These are phyloP conservation scores for Orthonevra nobilis DNA, from an alignment of 2,888 invertebrate species.

Conservation along the genomic window DNA sequence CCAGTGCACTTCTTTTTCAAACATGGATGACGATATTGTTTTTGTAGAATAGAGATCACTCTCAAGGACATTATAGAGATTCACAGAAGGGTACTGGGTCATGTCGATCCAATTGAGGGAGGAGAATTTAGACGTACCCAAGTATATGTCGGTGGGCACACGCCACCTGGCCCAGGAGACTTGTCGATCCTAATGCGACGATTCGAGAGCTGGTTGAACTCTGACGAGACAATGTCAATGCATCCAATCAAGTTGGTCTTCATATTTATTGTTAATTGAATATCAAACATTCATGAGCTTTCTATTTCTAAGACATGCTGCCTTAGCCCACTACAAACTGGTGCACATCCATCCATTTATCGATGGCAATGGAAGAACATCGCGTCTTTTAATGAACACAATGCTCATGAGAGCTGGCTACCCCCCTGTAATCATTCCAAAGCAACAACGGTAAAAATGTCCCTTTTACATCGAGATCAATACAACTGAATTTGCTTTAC, in stretches of 20 bases:
- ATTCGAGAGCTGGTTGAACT: slow-evolving; percentile 96
- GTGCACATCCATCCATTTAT: slow-evolving; percentile 98
- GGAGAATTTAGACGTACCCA: slow-evolving; percentile 93
- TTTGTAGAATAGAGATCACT: slow-evolving; percentile 86
- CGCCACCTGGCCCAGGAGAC: slow-evolving; percentile 93
- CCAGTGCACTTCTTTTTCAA: no score
- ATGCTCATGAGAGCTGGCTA: slow-evolving; percentile 97
- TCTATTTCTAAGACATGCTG: slow-evolving; percentile 87
- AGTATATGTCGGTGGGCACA: slow-evolving; percentile 97
- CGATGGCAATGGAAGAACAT: slow-evolving; percentile 98
- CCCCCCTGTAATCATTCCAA: slow-evolving; percentile 96
- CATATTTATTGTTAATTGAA: no score
- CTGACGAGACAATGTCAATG: slow-evolving; percentile 90
- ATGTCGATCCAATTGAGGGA: slow-evolving; percentile 95
- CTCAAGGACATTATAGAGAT: slow-evolving; percentile 94
- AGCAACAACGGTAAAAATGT: slow-evolving; percentile 88
- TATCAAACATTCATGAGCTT: no score
- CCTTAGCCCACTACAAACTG: slow-evolving; percentile 97
- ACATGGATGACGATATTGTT: neutral
- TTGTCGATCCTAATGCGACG: slow-evolving; percentile 91
- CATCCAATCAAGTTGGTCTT: slow-evolving; percentile 92
- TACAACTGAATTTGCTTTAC: no score
- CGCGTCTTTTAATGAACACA: slow-evolving; percentile 96
- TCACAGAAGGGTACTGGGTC: slow-evolving; percentile 94
- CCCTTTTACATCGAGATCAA: no score